Conservation (phyloP, 2,113 vertebrate species). For the Lagopus muta region DNA sequence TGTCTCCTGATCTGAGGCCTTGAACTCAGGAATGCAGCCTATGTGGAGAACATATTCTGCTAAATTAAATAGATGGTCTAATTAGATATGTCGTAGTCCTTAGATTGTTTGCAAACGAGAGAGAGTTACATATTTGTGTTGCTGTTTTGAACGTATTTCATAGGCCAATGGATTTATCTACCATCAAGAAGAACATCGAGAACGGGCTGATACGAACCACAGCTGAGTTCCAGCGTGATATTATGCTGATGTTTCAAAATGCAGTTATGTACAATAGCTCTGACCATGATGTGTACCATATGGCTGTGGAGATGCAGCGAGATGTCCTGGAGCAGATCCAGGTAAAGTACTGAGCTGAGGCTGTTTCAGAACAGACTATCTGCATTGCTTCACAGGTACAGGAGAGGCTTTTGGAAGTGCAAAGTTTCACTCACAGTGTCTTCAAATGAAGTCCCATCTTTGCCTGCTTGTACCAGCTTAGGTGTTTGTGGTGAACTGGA, state of each 20-base stretch:
- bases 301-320: constrained; percentile 99
- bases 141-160: not conserved
- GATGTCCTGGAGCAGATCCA: constrained; percentile 98
- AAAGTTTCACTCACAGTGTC: not conserved
- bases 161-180: constrained; percentile 98
- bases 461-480: not conserved
- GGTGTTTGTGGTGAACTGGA: not conserved
- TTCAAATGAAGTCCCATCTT: not conserved
- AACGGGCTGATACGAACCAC: constrained; percentile 96
- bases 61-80: not conserved
- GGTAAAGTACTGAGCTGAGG: constrained; percentile 68
- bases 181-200: constrained; percentile 99
- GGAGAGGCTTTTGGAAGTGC: not conserved
- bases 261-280: constrained; percentile 99
- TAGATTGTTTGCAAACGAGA: not conserved
- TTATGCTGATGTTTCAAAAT: constrained; percentile 99
- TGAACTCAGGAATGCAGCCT: not conserved
- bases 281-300: constrained; percentile 98
- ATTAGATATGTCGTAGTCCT: not conserved
- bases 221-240: constrained; percentile 98
- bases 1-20: not conserved
- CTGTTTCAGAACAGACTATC: not conserved
- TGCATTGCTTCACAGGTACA: not conserved
- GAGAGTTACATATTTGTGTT: not conserved
- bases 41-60: not conserved